Evolutionary conservation across 2,888 invertebrate genomes (phyloP).

Genomic region (Epinotia ramella): DNA sequence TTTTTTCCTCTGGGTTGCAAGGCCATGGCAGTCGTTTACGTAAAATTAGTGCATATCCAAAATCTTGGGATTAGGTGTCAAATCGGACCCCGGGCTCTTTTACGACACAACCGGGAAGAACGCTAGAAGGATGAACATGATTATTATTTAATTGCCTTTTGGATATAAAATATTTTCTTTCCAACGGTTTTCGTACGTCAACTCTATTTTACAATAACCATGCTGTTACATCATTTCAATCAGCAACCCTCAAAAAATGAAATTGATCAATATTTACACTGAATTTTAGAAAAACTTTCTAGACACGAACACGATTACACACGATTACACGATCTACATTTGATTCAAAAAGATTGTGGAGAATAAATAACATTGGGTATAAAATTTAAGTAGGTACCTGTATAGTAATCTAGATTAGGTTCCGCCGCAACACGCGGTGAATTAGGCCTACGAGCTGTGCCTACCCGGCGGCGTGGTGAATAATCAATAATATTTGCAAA

Average conservation of each 20-base stretch:
- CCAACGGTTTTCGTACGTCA: too few species aligned
- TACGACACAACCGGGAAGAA: too few species aligned
- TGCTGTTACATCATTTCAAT: background rate
- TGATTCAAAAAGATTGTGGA: background rate
- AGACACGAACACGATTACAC: background rate
- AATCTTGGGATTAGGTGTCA: too few species aligned
- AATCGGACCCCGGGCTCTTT: too few species aligned
- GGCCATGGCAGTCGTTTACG: too few species aligned
- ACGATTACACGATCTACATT: background rate
- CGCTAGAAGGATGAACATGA: too few species aligned
- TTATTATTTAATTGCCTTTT: background rate
- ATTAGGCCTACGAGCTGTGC: conserved; percentile 31
- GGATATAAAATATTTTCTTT: background rate
- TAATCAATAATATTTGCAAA: conserved; percentile 8
- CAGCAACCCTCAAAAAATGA: background rate
- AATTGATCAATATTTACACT: background rate
- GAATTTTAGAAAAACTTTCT: background rate
- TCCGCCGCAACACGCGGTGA: conserved; percentile 9
- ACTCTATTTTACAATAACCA: too few species aligned
- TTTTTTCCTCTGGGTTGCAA: too few species aligned
- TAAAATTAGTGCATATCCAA: too few species aligned
- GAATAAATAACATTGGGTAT: background rate
- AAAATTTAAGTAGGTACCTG: too few species aligned
- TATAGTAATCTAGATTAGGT: conserved; percentile 6
- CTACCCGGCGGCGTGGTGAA: conserved; percentile 6